Conservation (phyloP, 2,797 vertebrate genomes). For the Oreochromis mossambicus region DNA sequence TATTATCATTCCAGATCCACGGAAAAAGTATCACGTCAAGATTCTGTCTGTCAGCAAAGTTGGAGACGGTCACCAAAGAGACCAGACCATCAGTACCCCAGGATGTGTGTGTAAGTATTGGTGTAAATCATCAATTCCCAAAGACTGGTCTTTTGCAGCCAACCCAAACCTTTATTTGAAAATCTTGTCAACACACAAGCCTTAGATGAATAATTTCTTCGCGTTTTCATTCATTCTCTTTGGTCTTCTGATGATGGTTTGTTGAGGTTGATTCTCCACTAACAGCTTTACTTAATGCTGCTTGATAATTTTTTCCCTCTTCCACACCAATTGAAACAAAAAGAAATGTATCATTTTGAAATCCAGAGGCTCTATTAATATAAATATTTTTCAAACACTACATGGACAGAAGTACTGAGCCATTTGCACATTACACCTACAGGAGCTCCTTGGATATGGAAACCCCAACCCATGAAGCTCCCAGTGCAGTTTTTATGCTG, state of each 20-base stretch:
- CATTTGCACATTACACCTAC: too few species aligned
- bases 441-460: not conserved
- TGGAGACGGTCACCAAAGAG: conserved; percentile 95
- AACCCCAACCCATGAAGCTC: not conserved
- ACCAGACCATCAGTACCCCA: conserved; percentile 91
- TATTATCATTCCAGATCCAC: conserved; percentile 79
- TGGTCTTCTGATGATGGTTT: not conserved
- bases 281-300: not conserved
- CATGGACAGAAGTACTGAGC: too few species aligned
- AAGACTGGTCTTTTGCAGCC: not conserved
- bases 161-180: not conserved
- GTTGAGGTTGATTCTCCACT: not conserved
- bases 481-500: not conserved
- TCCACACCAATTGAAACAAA: not conserved
- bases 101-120: conserved; percentile 93
- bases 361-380: too few species aligned
- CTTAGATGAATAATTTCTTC: not conserved
- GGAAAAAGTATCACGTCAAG: conserved; percentile 93
- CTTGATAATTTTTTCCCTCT: not conserved
- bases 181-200: not conserved
- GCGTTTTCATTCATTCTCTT: not conserved
- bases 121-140: not conserved
- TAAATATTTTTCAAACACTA: too few species aligned
- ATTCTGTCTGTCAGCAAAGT: conserved; percentile 84
- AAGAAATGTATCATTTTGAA: not conserved